Evolutionary conservation across 2,888 invertebrate genomes (phyloP), one percentile per base, ranked within the genome.

Genomic region (Chymomyza fuscimana): DNA sequence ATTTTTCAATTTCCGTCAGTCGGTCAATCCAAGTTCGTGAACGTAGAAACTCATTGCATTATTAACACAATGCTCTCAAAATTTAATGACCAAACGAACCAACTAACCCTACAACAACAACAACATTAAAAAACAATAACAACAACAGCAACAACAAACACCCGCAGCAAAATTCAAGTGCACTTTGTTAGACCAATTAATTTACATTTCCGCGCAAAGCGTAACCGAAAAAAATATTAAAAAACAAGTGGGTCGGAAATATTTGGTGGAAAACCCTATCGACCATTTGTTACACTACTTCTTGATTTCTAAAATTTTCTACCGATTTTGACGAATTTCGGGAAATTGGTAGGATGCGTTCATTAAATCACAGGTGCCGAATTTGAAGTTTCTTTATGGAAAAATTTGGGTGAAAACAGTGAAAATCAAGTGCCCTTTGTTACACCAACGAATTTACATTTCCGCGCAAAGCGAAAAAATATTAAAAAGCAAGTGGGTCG

Each of bases 101-200:
- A 32, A 50, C 67, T 16, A 19, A 19, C 16, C 52, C 52, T 6
- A 54, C 7, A 54, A 19, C 10, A 54, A n/a, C 16, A 67, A 61
- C 52, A 71, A 77, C 66, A 68, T 64, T 40, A 80, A 70, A 67
- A 52, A 76, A 70, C 70, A 73, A 65, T 9, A 19, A 54, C 10
- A 54, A 69, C 16, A 66, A 69, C 29, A 63, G 19, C 25, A 63
- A 54, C 40, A 72, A 36, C 46, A 70, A 72, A 76, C 74, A 70
- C 72, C 74, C 72, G 74, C 77, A 75, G 85, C 58, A 73, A 71
- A 77, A 78, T 77, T 85, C 67, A 76, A 85, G 87, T 85, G 85
- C 86, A 86, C 87, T 86, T 87, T 79, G 85, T 86, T 87, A 81
- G 80, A 86, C 86, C 85, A 86, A 86, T 86, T 86, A 86, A 86